These are phyloP conservation scores for Diplazon laetatorius DNA, from an alignment of 2,888 invertebrate genomes.

Conservation along the genomic window DNA sequence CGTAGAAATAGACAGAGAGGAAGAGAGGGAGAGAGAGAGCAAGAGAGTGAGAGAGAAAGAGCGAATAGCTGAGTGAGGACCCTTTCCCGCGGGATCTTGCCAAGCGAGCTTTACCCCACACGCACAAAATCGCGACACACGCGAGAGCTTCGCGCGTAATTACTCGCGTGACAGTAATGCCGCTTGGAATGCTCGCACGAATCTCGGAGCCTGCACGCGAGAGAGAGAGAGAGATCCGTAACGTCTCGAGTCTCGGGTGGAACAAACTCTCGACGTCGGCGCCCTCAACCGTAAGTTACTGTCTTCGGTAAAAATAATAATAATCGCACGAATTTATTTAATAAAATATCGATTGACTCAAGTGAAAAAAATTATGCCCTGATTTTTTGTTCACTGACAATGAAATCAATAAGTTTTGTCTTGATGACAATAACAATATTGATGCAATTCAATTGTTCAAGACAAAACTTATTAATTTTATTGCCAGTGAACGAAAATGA, in stretches of 20 bases:
- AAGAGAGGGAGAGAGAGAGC: too few relatives aligned
- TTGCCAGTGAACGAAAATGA: too few relatives aligned
- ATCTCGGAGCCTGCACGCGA: constrained; percentile 66
- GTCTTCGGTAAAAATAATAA: constrained; percentile 18
- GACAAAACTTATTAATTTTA: too few relatives aligned
- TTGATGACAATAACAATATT: too few relatives aligned
- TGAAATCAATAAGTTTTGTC: too few relatives aligned
- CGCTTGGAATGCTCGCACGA: constrained; percentile 75
- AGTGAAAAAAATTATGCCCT: too few relatives aligned
- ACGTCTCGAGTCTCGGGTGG: constrained; percentile 38
- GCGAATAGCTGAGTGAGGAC: constrained; percentile 41
- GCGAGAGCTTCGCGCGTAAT: constrained; percentile 74
- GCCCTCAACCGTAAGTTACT: constrained; percentile 39
- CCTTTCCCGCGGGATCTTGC: constrained; percentile 50
- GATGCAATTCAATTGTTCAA: too few relatives aligned
- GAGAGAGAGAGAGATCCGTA: too few relatives aligned
- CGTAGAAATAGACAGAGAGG: too few relatives aligned
- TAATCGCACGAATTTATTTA: too few relatives aligned
- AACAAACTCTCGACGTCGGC: constrained; percentile 49
- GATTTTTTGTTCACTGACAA: too few relatives aligned
- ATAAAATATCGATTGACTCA: too few relatives aligned
- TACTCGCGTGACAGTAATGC: constrained; percentile 81
- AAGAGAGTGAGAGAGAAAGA: constrained; percentile 12
- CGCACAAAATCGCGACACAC: constrained; percentile 50
- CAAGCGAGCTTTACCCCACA: constrained; percentile 57